Percentiles rank a stretch among this genome's conserved stretches.
phyloP scores from a whole-genome alignment of 2,888 invertebrate genomes.

The Agrotis segetum region DNA sequence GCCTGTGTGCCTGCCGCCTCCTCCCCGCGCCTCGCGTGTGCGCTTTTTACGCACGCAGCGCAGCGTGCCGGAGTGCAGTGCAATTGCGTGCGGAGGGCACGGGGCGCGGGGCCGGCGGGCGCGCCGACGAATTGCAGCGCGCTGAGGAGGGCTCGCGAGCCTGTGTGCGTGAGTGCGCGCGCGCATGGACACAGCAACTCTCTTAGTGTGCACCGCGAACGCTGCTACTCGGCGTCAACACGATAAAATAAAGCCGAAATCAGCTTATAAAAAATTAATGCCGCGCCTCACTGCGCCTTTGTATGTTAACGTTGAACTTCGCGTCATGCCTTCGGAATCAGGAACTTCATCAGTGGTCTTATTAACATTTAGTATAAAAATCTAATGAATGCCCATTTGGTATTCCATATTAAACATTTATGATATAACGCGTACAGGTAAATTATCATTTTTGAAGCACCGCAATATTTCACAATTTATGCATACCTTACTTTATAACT shows the following conservation, averaged over 20 bases:
- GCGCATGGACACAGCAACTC: conserved; percentile 69
- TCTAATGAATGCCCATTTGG: conserved; percentile 11
- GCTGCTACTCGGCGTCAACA: conserved; percentile 72
- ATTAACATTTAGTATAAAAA: conserved; percentile 6
- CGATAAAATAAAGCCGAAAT: conserved; percentile 86
- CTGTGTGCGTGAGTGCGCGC: conserved; percentile 87
- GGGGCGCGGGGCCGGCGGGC: conserved; percentile 68
- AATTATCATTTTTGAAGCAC: background rate
- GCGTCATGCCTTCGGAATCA: conserved; percentile 76
- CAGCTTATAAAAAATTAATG: conserved; percentile 86
- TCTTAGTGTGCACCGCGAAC: conserved; percentile 74
- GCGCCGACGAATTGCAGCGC: conserved; percentile 90
- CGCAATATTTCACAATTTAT: background rate
- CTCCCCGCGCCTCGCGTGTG: conserved; percentile 87
- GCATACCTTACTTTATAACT: background rate
- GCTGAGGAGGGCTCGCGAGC: conserved; percentile 83
- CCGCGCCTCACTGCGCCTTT: conserved; percentile 82
- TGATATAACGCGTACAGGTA: background rate
- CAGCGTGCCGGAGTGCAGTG: conserved; percentile 87
- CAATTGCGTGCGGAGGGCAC: conserved; percentile 88
- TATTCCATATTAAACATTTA: background rate
- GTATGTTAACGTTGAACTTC: conserved; percentile 87
- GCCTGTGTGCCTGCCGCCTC: conserved; percentile 72
- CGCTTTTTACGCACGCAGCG: conserved; percentile 90
- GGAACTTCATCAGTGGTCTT: conserved; percentile 75